phyloP scores from a whole-genome alignment of 2,113 vertebrate genomes.

The Girardinichthys multiradiatus region DNA sequence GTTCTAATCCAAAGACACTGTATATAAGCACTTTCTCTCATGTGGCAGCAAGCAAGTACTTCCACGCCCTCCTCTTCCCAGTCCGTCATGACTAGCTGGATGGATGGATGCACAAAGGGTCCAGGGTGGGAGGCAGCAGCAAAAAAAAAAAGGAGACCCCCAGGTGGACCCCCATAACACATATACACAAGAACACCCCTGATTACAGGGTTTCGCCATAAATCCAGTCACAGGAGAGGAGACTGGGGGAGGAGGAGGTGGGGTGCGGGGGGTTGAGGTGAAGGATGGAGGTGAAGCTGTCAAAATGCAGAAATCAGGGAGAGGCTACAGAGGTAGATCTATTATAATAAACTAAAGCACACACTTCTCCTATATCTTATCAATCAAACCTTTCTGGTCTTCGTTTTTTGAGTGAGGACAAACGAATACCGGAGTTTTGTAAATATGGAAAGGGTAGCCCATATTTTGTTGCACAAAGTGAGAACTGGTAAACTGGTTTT shows the following conservation, averaged over 20 bases:
- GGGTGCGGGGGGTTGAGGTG: neutral
- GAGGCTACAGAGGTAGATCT: slow-evolving; percentile 64
- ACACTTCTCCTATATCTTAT: slow-evolving; percentile 69
- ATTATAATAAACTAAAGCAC: slow-evolving; percentile 72
- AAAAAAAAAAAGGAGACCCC: slow-evolving; percentile 58
- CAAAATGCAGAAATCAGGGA: slow-evolving; percentile 75
- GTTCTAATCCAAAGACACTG: slow-evolving; percentile 84
- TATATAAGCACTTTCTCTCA: slow-evolving; percentile 83
- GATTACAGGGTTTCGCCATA: slow-evolving; percentile 69
- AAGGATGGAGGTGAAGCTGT: slow-evolving; percentile 49
- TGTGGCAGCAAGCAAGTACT: slow-evolving; percentile 80
- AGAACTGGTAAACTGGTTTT: slow-evolving; percentile 58
- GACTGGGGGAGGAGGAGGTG: slow-evolving; percentile 9
- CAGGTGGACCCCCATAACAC: slow-evolving; percentile 56
- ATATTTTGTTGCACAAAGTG: slow-evolving; percentile 80
- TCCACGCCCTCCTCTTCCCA: slow-evolving; percentile 69
- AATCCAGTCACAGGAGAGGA: slow-evolving; percentile 48
- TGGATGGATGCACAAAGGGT: slow-evolving; percentile 58
- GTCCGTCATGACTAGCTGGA: slow-evolving; percentile 58
- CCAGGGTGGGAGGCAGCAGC: slow-evolving; percentile 57
- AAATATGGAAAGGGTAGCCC: slow-evolving; percentile 74
- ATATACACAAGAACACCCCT: slow-evolving; percentile 48
- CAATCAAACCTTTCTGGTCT: slow-evolving; percentile 60
- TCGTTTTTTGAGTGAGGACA: slow-evolving; percentile 50
- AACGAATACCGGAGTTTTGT: slow-evolving; percentile 60